phyloP scores from a whole-genome alignment of 2,888 invertebrate genomes.

The Ferrisia virgata region DNA sequence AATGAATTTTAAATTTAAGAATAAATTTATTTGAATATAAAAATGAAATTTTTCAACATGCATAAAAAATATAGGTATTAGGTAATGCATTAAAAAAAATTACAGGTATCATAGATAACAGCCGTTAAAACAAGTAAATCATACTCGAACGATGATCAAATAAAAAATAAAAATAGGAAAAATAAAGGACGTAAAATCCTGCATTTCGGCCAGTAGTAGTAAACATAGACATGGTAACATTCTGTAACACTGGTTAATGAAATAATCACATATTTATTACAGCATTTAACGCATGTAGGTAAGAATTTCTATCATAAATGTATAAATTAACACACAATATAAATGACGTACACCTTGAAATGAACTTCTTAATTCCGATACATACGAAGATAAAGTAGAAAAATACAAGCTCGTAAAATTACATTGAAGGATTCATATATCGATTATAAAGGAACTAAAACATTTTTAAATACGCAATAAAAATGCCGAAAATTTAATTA shows the following conservation, averaged over 20 bases:
- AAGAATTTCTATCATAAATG: neutral
- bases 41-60: neutral
- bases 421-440: neutral
- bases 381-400: neutral
- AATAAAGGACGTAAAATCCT: neutral
- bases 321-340: neutral
- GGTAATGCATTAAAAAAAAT: neutral
- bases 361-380: neutral
- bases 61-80: neutral
- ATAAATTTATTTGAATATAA: neutral
- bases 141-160: neutral
- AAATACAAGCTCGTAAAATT: neutral
- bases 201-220: neutral
- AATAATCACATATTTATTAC: neutral
- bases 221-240: constrained; percentile 20
- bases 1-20: neutral
- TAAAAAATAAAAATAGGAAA: neutral
- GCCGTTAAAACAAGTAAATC: neutral
- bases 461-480: neutral
- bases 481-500: neutral
- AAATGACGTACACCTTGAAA: neutral
- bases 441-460: neutral
- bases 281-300: neutral
- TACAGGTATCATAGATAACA: neutral
- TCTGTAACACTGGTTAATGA: neutral